Base-by-base conservation (phyloP, 2,888 invertebrate genomes). In the Sinotaia quadrata region DNA sequence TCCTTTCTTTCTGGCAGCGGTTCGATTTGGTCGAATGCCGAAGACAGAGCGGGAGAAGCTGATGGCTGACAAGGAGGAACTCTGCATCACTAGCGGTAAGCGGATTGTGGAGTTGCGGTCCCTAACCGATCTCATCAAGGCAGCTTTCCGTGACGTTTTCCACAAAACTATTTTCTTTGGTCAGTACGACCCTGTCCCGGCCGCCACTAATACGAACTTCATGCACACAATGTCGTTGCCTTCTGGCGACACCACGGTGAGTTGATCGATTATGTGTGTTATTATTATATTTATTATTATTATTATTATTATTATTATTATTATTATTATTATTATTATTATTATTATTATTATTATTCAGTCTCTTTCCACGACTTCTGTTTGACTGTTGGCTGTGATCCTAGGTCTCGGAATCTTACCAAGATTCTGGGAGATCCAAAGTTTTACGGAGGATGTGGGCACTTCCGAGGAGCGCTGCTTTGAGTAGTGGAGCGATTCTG, bases 21-120 rank as follows among this genome's bases (percentile, higher is more conserved):
- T 84, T 1, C 71, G 84, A 10, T 84, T 84, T 78, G 84, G 84
- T 18, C 71, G 84, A 58, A 84, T 84, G 84, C 83, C 84, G 18
- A 84, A 84, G 74, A 77, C 77, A 0, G 84, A 84, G 33, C 72
- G 84, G 29, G 83, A 84, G 65, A 84, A 84, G 57, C 74, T 84
- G 59, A 67, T 82, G n/a, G 82, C 82, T 8, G 84, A 84, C 71
- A 78, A 79, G 54, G 83, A 84, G 62, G 84, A 83, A 54, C 71
- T 83, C 24, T 73, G 74, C 10, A 73, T 69, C 31, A 80, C 76
- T 21, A 78, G 77, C 52, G 69, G 76, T 12, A 71, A 79, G 34
- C 57, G 80, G 10, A 78, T 84, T n/a, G 71, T 83, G 44, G 83
- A 84, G 61, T 71, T 84, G 24, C 77, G 84, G 12, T 77, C 83